Conservation (phyloP, 1,140 invertebrate genomes). For the Himalopsyche phryganea region DNA sequence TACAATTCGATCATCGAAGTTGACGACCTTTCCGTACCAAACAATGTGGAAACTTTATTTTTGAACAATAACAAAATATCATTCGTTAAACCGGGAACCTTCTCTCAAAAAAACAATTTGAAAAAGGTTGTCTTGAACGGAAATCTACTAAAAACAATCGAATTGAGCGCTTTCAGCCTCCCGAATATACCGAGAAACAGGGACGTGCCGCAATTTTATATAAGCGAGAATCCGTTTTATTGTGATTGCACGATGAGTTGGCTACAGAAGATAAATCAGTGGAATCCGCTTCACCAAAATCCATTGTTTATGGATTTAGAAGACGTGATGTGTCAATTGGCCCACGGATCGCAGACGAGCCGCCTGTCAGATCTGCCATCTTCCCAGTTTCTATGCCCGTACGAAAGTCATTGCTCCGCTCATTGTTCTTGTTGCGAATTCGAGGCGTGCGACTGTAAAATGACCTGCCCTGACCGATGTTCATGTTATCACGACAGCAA, state of each 20-base stretch:
- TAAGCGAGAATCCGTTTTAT: slow-evolving; percentile 77
- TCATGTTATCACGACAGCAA: slow-evolving; percentile 86
- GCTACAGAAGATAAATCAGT: slow-evolving; percentile 72
- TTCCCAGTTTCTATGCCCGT: slow-evolving; percentile 82
- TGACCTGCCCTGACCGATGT: slow-evolving; percentile 84
- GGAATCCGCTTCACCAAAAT: slow-evolving; percentile 68
- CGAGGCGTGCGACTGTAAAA: slow-evolving; percentile 87
- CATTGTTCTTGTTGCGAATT: slow-evolving; percentile 87
- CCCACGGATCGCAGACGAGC: slow-evolving; percentile 74
- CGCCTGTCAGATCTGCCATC: slow-evolving; percentile 73
- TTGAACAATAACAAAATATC: slow-evolving; percentile 76
- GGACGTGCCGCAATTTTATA: slow-evolving; percentile 70
- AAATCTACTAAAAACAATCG: slow-evolving; percentile 71
- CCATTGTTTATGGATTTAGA: slow-evolving; percentile 80
- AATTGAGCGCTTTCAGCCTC: slow-evolving; percentile 68
- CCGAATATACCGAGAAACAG: slow-evolving; percentile 61
- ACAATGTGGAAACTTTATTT: slow-evolving; percentile 70
- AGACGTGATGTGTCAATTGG: slow-evolving; percentile 74
- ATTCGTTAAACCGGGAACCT: slow-evolving; percentile 70
- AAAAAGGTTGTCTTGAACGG: slow-evolving; percentile 73
- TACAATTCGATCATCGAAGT: slow-evolving; percentile 69
- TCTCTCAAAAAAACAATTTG: slow-evolving; percentile 66
- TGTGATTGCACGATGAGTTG: slow-evolving; percentile 85
- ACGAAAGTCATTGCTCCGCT: slow-evolving; percentile 82
- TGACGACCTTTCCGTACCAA: slow-evolving; percentile 65